Conservation (phyloP, 2,113 vertebrate genomes). For the Urocitellus parryii region DNA sequence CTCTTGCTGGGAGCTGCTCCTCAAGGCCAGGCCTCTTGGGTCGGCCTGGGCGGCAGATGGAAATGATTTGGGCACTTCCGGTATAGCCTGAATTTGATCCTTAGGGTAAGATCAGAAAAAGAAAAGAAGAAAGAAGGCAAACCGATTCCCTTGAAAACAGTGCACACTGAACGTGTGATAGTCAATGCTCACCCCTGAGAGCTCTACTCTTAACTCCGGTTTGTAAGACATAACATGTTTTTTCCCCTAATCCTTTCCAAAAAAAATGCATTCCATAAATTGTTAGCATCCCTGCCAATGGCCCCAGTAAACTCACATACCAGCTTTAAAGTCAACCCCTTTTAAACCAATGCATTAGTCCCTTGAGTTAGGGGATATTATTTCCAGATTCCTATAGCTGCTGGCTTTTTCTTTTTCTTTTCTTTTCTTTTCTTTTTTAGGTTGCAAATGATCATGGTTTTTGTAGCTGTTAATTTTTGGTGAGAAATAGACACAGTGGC, state of each 20-base stretch:
- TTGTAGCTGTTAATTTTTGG: slow-evolving; percentile 77
- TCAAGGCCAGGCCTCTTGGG: slow-evolving; percentile 77
- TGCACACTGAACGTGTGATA: slow-evolving; percentile 72
- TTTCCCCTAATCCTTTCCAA: slow-evolving; percentile 87
- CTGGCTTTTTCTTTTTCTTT: slow-evolving; percentile 69
- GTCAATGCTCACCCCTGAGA: slow-evolving; percentile 77
- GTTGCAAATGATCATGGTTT: slow-evolving; percentile 85
- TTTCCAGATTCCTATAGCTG: slow-evolving; percentile 88
- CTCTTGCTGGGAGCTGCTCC: slow-evolving; percentile 74
- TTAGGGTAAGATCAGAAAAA: slow-evolving; percentile 75
- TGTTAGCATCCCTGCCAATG: slow-evolving; percentile 87
- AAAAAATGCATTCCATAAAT: slow-evolving; percentile 90
- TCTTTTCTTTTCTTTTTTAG: slow-evolving; percentile 55
- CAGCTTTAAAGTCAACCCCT: slow-evolving; percentile 89
- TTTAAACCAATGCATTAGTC: slow-evolving; percentile 87
- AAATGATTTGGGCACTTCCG: slow-evolving; percentile 83
- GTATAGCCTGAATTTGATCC: slow-evolving; percentile 85
- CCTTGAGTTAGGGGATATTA: slow-evolving; percentile 88
- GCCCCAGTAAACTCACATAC: slow-evolving; percentile 87
- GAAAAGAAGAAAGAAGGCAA: slow-evolving; percentile 30
- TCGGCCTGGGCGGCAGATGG: slow-evolving; percentile 81
- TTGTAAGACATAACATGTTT: slow-evolving; percentile 87
- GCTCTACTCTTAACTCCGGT: slow-evolving; percentile 79
- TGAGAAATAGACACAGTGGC: slow-evolving; percentile 77
- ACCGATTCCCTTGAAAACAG: slow-evolving; percentile 74